Evolutionary conservation across 2,797 vertebrate species (phyloP), one percentile per base, ranked within the genome.

Genomic region (Lithobates sylvaticus): DNA sequence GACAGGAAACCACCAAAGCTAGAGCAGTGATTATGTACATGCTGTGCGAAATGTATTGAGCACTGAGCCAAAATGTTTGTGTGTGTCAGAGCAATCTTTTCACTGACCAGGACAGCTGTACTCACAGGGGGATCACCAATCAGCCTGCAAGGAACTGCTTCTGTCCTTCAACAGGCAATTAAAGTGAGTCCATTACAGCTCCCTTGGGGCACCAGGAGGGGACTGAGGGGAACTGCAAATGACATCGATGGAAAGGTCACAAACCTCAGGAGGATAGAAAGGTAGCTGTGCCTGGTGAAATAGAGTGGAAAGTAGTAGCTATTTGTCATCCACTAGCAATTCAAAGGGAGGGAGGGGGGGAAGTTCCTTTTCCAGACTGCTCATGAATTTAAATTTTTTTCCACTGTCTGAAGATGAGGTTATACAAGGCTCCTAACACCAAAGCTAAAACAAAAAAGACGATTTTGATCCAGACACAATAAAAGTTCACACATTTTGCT

Each of bases 111-210:
- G 95, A 95, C 96, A 94, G 93, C 93, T 94, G 94, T 90, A 92
- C 91, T 95, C 95, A 89, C 94, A 18, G 86, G 94, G 93, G 95
- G 94, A 93, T 94, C 93, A 93, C 93, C 93, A 94, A 96, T 96
- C 94, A 95, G 94, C 92, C 94, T 90, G 91, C 87, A 83, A 95
- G 93, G 93, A 95, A 92, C 92, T 91, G 93, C 93, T 95, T 94
- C 95, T 96, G 95, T 96, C 95, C 95, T 97, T 97, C 96, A 96
- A 94, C 94, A 95, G 95, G 93, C 95, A 96, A 96, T 96, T 96
- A 96, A 95, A 93, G 92, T 21, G 89, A 96, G 95, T 96, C 94
- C 95, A 95, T 96, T 95, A 96, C 92, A 94, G 93, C 94, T 94
- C 95, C 94, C 95, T 61, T 84, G 93, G 91, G 95, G 88, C 90